A percentile compares a stretch with the other conserved stretches of the same genome.
These are phyloP conservation scores for Fratercula arctica DNA, from an alignment of 2,797 vertebrate genomes.

Conservation along the genomic window DNA sequence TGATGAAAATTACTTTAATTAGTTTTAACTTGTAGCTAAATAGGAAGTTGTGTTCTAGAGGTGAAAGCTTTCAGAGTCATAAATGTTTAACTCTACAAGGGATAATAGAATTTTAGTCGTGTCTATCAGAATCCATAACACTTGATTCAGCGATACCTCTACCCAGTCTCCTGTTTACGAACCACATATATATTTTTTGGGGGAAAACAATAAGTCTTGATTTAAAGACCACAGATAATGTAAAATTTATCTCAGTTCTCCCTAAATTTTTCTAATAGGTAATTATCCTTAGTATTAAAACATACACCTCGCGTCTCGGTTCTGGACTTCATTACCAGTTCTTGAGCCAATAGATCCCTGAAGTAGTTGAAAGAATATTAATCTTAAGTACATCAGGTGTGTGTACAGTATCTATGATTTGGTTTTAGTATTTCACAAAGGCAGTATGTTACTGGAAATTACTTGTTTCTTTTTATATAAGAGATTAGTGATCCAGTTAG, in stretches of 20 bases:
- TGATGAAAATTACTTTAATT: slow-evolving; percentile 7
- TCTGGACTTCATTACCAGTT: not conserved
- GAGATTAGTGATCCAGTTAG: not conserved
- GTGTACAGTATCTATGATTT: not conserved
- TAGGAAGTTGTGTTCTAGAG: not conserved
- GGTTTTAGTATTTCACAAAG: not conserved
- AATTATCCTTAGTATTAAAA: not conserved
- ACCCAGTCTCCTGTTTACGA: not conserved
- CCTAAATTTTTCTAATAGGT: not conserved
- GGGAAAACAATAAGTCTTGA: not conserved
- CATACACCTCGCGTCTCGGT: not conserved
- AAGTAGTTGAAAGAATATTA: not conserved
- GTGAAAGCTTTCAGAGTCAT: not conserved
- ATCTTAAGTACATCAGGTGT: not conserved
- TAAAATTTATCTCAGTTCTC: not conserved
- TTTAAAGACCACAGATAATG: not conserved
- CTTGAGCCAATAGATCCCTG: not conserved
- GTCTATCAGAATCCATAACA: not conserved
- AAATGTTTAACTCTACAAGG: not conserved
- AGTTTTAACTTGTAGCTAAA: not conserved
- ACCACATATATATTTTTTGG: not conserved
- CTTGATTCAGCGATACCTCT: not conserved
- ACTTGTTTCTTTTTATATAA: not conserved
- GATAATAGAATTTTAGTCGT: not conserved
- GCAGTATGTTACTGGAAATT: not conserved